phyloP scores from a whole-genome alignment of 2,797 vertebrate species.

The Erpetoichthys calabaricus region DNA sequence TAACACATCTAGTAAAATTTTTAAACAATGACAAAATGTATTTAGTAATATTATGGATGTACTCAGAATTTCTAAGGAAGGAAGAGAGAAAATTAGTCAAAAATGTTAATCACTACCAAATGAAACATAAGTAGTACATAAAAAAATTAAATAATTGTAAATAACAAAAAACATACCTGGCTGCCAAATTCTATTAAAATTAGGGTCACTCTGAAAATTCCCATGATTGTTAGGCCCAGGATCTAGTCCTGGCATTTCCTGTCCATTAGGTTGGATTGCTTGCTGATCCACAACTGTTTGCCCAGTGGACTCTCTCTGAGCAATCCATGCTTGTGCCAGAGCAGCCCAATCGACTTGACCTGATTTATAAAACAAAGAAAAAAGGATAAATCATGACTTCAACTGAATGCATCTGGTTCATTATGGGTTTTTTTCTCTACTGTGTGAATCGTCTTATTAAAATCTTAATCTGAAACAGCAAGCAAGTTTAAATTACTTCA shows the following conservation, averaged over 20 bases:
- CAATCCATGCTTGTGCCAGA: conserved; percentile 96
- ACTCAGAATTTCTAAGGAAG: no score
- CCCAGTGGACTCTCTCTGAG: conserved; percentile 86
- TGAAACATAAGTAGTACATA: no score
- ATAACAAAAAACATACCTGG: conserved; percentile 58
- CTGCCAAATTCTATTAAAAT: conserved; percentile 93
- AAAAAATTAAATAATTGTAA: no score
- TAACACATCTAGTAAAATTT: no score
- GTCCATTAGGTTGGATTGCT: conserved; percentile 75
- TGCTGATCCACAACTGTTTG: conserved; percentile 56
- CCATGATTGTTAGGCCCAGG: conserved; percentile 74
- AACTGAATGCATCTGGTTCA: background rate
- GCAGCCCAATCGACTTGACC: conserved; percentile 98
- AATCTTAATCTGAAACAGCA: no score
- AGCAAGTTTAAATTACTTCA: no score
- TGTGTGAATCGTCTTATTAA: no score
- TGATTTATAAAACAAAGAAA: conserved; percentile 24
- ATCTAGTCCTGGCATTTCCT: conserved; percentile 72
- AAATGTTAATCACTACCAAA: no score
- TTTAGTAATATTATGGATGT: no score
- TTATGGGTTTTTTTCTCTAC: no score
- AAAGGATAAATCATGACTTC: conserved; percentile 18
- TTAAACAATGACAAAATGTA: no score
- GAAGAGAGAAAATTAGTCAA: no score
- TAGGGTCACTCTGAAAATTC: conserved; percentile 74